Evolutionary conservation across 2,113 vertebrate genomes (phyloP).

Genomic region (Eurypyga helias): DNA sequence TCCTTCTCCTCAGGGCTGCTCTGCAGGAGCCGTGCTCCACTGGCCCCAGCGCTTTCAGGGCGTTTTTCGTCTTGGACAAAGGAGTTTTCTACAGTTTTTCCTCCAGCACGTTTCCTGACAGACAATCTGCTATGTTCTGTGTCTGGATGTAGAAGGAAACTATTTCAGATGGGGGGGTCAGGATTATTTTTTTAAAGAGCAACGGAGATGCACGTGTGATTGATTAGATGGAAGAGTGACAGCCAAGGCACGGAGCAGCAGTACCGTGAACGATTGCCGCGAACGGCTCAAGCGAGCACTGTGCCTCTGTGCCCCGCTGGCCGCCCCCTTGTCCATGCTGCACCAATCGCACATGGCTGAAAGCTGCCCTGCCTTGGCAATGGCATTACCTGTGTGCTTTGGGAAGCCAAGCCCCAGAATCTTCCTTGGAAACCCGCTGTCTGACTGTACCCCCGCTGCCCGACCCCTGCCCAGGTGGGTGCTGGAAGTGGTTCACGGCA

Average conservation of each 20-base stretch:
- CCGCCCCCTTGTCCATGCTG: accelerated
- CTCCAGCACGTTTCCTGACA: background rate
- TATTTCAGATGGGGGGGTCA: background rate
- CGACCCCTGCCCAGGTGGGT: background rate
- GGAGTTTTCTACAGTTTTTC: background rate
- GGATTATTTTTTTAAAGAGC: background rate
- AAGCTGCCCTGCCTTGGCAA: accelerated
- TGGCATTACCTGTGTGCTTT: accelerated
- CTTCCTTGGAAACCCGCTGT: background rate
- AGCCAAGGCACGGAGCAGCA: background rate
- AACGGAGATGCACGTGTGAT: accelerated
- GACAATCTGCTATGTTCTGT: background rate
- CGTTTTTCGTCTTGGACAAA: background rate
- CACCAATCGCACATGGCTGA: accelerated
- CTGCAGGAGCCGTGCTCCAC: background rate
- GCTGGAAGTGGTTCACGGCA: background rate
- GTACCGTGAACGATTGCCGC: background rate
- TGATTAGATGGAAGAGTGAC: background rate
- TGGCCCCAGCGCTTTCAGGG: background rate
- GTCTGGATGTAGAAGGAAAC: background rate
- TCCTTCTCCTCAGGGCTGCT: no score
- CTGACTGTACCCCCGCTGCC: background rate
- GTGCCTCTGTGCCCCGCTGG: background rate
- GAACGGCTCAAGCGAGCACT: accelerated
- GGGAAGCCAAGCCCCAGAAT: background rate